Base-by-base conservation (phyloP, 2,888 invertebrate genomes). In the Stratiomys singularior region DNA sequence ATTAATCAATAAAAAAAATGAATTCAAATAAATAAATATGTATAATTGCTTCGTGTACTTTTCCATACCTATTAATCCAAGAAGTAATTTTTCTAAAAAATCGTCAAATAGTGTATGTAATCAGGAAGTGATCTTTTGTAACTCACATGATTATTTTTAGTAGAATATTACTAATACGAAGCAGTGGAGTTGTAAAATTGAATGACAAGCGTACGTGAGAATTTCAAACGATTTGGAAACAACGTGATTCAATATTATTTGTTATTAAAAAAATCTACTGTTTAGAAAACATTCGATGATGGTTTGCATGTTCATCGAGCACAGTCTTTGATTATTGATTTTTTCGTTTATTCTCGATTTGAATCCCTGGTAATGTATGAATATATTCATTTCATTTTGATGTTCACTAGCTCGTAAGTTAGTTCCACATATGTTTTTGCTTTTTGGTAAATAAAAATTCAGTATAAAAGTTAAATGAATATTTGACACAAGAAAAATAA, bases 31-130 rank as follows among this genome's bases (percentile, higher is more conserved):
- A 60, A 15, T 23, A 71, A 13, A 67, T 44, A 7, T 21, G 25
- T 69, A 44, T 66, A 37, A 11, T 69, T 69, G 46, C 4, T 47
- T 46, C 47, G 13, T 69, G 69, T 47, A 69, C 7, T 69, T 69
- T 46, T 69, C 7, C 64, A 60, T 18, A 44, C 47, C 21, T 46
- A 69, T 44, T 25, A 9, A 27, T 47, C 5, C 60, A 25, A 4
- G 11, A 3, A 23, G 3, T 69, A 47, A 27, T 69, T 69, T 69
- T 46, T 47, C 46, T 1, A 69, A 15, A 69, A 69, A 44, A 47
- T 37, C 18, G 37, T 69, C 13, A 69, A 69, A 46, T 69, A 69
- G 69, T 69, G 46, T 69, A 47, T 69, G 46, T 69, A 69, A 46
- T 69, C 69, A 23, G 25, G 25, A 69, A 46, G 28, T 11, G 3